Conservation (phyloP, 2,113 vertebrate species). For the Poicephalus gulielmi region DNA sequence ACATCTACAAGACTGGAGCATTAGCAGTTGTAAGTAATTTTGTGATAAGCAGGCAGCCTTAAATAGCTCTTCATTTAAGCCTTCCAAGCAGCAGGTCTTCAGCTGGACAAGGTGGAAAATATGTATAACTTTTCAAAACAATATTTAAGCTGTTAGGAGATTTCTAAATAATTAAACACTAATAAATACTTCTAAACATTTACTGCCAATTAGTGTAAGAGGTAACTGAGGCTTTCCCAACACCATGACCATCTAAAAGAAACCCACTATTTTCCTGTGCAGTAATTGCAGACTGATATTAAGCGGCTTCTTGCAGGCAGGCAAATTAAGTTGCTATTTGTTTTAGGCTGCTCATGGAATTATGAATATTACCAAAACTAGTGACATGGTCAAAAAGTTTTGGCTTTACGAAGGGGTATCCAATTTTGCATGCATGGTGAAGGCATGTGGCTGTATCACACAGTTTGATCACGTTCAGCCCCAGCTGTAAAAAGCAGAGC, state of each 20-base stretch:
- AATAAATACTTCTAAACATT: constrained; percentile 52
- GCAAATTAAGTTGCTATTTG: constrained; percentile 34
- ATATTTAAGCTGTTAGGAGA: constrained; percentile 55
- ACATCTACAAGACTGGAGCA: constrained; percentile 5
- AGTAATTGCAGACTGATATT: constrained; percentile 39
- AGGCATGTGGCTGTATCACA: background rate
- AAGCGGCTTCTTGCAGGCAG: constrained; percentile 52
- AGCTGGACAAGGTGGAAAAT: constrained; percentile 45
- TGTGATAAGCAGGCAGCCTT: constrained; percentile 55
- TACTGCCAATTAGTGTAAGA: constrained; percentile 47
- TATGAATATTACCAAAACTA: background rate
- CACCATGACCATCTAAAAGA: background rate
- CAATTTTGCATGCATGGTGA: rapidly evolving
- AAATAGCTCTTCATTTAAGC: constrained; percentile 60
- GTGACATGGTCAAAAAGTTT: background rate
- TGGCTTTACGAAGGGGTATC: background rate
- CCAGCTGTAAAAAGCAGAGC: background rate
- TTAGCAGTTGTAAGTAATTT: constrained; percentile 57
- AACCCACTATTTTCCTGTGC: constrained; percentile 26
- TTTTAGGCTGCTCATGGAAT: constrained; percentile 1
- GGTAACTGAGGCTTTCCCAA: constrained; percentile 15
- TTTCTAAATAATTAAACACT: constrained; percentile 63
- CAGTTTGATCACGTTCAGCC: rapidly evolving
- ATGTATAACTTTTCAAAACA: constrained; percentile 29
- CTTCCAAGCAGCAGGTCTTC: constrained; percentile 36